These are phyloP conservation scores for Cassiopea andromeda DNA, from an alignment of 30 jellyfish, hydroid and myxozoan species.

Conservation along the genomic window DNA sequence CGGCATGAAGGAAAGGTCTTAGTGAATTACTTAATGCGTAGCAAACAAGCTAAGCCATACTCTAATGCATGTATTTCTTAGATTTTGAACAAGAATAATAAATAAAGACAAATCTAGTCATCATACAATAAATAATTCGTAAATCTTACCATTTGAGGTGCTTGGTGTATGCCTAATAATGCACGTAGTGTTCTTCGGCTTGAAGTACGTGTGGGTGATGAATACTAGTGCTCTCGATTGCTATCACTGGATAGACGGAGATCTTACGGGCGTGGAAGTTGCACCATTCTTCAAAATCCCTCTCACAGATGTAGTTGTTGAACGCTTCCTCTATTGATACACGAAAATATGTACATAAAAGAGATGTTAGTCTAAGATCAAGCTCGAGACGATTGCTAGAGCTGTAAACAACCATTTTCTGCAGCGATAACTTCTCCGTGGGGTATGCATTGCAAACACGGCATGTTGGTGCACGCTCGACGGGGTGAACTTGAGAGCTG, in stretches of 20 bases:
- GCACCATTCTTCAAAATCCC: conserved; percentile 80
- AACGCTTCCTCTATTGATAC: conserved; percentile 77
- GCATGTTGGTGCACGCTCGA: conserved; percentile 68
- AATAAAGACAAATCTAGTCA: conserved; percentile 38
- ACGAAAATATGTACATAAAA: conserved; percentile 68
- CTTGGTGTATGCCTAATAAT: conserved; percentile 57
- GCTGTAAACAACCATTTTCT: conserved; percentile 70
- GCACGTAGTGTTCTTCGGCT: conserved; percentile 64
- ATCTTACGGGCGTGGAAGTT: conserved; percentile 75
- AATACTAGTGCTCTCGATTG: conserved; percentile 55
- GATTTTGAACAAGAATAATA: conserved; percentile 11
- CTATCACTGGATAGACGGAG: conserved; percentile 74
- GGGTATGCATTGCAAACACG: conserved; percentile 68
- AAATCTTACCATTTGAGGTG: conserved; percentile 54
- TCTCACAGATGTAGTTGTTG: conserved; percentile 71
- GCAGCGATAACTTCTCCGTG: conserved; percentile 68
- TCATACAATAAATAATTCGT: conserved; percentile 42
- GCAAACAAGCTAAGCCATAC: neutral
- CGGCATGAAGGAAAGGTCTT: neutral
- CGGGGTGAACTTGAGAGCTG: conserved; percentile 41
- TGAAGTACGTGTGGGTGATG: conserved; percentile 52
- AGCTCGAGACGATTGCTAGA: conserved; percentile 66
- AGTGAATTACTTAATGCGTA: neutral
- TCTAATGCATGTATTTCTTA: neutral
- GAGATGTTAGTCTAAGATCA: conserved; percentile 68